Evolutionary conservation across 2,797 vertebrate genomes (phyloP), one percentile per base, ranked within the genome.

Genomic region (Iguana delicatissima): DNA sequence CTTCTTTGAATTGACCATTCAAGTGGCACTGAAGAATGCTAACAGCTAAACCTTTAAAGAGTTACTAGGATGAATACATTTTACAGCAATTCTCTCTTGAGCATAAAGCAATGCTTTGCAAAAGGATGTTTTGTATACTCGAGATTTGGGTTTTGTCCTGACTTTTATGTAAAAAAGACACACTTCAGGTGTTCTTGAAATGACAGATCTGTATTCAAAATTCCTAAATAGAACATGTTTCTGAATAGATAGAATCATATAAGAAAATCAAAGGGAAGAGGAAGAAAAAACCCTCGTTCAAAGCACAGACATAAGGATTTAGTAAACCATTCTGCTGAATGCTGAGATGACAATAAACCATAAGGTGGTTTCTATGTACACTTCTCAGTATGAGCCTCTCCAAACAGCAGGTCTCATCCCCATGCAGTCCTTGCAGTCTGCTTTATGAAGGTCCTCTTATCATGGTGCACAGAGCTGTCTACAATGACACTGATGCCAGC

Each of bases 41-140:
- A 92, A 92, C 89, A 91, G 69, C 76, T 85, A 94, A 96, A 93
- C 84, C 91, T 94, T 94, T 95, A 93, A 93, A 89, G 94, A 69
- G 83, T 94, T 93, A 91, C 92, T 82, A 88, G 35, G 81, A 88
- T 87, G 87, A 93, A 90, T 64, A 91, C 62, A 72, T 89, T 94
- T 93, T 92, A 93, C 92, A 89, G 22, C 62, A 89, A 93, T 90
- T 91, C 42, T 87, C 88, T 85, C 69, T 93, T 93, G 91, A 93
- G 85, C 91, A 92, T 92, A 91, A 95, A 80, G 64, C 74, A 57
- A 79, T 92, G 88, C 79, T 55, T 89, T 88, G 86, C 69, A 77
- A 93, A 93, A 93, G 9, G n/a, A 35, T 46, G 32, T 82, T 91
- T 90, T 91, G 90, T 84, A 80, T 89, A 87, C 32, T 84, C 77